A percentile compares a stretch with the other conserved stretches of the same genome.
phyloP scores from a whole-genome alignment of 2,113 vertebrate genomes.

The Raja brachyura region DNA sequence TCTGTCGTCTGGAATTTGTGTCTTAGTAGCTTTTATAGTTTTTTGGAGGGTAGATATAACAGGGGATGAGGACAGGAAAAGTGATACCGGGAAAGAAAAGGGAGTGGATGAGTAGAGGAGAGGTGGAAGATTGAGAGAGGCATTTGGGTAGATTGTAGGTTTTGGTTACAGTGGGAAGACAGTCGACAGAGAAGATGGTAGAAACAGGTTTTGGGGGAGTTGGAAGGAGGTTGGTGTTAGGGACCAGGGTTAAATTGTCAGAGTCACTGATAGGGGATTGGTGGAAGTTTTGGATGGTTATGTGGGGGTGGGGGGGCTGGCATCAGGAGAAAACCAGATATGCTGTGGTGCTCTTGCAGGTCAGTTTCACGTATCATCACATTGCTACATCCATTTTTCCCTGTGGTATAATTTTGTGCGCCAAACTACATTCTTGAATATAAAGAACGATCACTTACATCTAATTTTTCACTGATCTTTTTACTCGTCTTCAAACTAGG shows the following conservation, averaged over 20 bases:
- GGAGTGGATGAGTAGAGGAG: too few species aligned
- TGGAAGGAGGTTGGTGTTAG: neutral
- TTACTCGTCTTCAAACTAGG: conserved; percentile 26
- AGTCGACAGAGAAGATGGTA: neutral
- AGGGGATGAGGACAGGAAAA: too few species aligned
- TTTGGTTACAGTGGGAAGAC: neutral
- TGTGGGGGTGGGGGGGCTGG: too few species aligned
- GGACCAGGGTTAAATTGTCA: neutral
- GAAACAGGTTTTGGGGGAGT: neutral
- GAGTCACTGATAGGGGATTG: neutral
- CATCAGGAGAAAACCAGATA: neutral
- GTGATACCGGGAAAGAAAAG: too few species aligned
- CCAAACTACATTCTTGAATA: neutral
- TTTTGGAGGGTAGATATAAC: neutral
- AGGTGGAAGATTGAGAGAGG: too few species aligned
- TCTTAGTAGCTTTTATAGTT: neutral
- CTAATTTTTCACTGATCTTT: conserved; percentile 36
- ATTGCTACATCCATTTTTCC: neutral
- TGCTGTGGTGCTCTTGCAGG: neutral
- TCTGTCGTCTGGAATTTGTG: too few species aligned
- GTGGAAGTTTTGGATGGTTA: neutral
- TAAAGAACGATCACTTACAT: neutral
- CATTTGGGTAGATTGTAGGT: neutral
- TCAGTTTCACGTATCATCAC: neutral
- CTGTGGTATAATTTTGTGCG: neutral